Conservation (phyloP, 2,888 invertebrate species). For the Diaphora mendica region DNA sequence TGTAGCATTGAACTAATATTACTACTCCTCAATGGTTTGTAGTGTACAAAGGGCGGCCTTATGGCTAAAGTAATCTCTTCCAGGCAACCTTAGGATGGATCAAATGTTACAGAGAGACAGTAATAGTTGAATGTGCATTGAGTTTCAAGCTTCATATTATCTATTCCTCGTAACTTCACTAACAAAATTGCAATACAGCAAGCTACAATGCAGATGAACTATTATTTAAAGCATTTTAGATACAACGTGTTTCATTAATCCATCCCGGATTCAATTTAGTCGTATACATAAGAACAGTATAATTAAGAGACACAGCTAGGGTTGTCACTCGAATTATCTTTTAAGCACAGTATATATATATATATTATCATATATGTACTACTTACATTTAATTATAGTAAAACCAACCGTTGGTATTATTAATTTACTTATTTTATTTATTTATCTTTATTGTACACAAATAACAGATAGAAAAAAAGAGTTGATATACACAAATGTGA, state of each 20-base stretch:
- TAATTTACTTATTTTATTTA: background rate
- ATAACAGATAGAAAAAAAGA: no score
- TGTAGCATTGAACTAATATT: no score
- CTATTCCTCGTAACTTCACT: background rate
- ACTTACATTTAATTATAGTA: background rate
- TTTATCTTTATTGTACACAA: no score
- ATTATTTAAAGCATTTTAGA: background rate
- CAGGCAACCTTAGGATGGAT: no score
- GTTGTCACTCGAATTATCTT: background rate
- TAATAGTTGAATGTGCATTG: no score
- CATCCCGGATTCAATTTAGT: background rate
- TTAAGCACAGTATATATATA: background rate
- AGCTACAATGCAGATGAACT: background rate
- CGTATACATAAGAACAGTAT: background rate
- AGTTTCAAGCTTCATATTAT: no score
- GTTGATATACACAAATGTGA: no score
- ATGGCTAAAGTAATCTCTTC: no score
- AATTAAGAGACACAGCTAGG: background rate
- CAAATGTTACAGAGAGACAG: no score
- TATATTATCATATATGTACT: no score
- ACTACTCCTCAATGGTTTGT: no score
- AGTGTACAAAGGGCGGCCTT: no score
- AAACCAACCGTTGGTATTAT: background rate
- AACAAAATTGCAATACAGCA: background rate
- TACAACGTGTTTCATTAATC: background rate